Conservation (phyloP, 2,797 vertebrate genomes). For the Sebastes miniatus region DNA sequence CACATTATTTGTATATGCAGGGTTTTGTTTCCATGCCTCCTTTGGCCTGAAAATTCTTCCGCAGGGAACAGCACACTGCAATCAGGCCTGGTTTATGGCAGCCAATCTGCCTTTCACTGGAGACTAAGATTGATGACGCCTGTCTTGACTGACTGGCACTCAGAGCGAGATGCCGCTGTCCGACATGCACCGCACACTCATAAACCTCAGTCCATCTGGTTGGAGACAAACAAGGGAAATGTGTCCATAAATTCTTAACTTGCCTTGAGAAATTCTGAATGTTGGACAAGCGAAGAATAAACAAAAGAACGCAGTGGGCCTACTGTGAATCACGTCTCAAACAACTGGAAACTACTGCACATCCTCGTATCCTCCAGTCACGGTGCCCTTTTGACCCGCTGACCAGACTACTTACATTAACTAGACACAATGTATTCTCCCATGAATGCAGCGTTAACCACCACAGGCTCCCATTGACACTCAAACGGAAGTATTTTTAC, state of each 20-base stretch:
- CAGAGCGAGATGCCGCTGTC: slow-evolving; percentile 25
- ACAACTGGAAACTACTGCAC: not conserved
- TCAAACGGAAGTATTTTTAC: slow-evolving; percentile 74
- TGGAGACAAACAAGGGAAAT: slow-evolving; percentile 57
- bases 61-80: slow-evolving; percentile 56
- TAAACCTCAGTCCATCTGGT: slow-evolving; percentile 61
- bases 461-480: slow-evolving; percentile 63
- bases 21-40: slow-evolving; percentile 61
- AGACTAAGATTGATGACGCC: slow-evolving; percentile 63
- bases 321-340: not conserved
- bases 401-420: slow-evolving; percentile 66
- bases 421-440: slow-evolving; percentile 59
- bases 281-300: slow-evolving; percentile 1
- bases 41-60: slow-evolving; percentile 30
- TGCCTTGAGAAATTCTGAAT: slow-evolving; percentile 25
- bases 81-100: slow-evolving; percentile 64
- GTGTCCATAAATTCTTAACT: slow-evolving; percentile 44
- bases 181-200: slow-evolving; percentile 50
- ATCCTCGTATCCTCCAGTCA: slow-evolving; percentile 19
- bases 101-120: slow-evolving; percentile 62
- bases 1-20: slow-evolving; percentile 38
- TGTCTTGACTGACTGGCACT: slow-evolving; percentile 48
- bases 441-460: slow-evolving; percentile 58
- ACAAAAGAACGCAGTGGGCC: not conserved
- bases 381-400: slow-evolving; percentile 61